These are phyloP conservation scores for Actinemys pallida DNA, from an alignment of 2,113 vertebrate genomes.

Conservation along the genomic window DNA sequence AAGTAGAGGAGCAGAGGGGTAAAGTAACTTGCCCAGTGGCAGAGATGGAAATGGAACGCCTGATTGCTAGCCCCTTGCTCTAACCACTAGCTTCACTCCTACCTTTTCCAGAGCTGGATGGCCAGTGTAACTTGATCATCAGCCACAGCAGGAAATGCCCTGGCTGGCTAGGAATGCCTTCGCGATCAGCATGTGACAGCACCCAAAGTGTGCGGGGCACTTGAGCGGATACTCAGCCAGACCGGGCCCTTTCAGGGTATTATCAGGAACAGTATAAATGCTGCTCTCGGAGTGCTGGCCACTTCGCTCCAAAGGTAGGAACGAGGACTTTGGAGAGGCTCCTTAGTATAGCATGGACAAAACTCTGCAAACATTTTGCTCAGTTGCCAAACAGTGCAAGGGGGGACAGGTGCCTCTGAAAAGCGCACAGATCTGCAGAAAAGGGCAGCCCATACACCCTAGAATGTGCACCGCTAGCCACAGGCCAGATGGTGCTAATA, in stretches of 20 bases:
- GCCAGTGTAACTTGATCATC: constrained; percentile 61
- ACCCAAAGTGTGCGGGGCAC: constrained; percentile 7
- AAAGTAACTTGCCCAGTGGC: background rate
- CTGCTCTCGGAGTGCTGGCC: constrained; percentile 22
- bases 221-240: background rate
- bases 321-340: constrained; percentile 26
- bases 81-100: background rate
- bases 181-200: constrained; percentile 49
- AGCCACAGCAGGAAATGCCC: constrained; percentile 60
- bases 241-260: background rate
- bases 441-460: background rate
- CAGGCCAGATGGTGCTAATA: constrained; percentile 64
- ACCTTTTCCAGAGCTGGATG: background rate
- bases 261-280: constrained; percentile 22
- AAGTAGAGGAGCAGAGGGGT: background rate
- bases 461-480: background rate
- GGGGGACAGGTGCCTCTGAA: background rate
- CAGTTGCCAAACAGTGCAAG: background rate
- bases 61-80: background rate
- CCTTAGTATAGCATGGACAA: background rate
- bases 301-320: background rate
- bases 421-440: accelerated
- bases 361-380: background rate
- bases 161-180: constrained; percentile 10
- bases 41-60: background rate